Evolutionary conservation across 1,140 invertebrate genomes (phyloP).

Genomic region (Medauroidea extradentata): DNA sequence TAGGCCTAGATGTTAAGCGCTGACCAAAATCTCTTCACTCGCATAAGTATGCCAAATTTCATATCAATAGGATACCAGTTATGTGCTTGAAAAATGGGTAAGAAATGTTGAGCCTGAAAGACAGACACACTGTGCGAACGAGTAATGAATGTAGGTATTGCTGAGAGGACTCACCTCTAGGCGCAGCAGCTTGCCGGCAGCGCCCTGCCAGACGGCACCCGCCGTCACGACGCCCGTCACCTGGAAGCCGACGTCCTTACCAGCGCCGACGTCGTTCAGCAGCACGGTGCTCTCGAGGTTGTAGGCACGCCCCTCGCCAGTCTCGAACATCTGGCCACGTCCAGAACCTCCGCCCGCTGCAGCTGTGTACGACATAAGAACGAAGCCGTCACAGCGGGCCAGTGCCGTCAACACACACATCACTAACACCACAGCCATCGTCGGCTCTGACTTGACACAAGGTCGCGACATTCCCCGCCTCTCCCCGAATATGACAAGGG

Average conservation of each 20-base stretch:
- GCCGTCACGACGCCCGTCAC: slow-evolving; percentile 47
- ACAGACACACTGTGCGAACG: too few species aligned
- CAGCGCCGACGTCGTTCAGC: slow-evolving; percentile 46
- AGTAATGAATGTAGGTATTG: not conserved
- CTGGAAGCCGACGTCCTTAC: slow-evolving; percentile 56
- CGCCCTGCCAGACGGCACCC: slow-evolving; percentile 50
- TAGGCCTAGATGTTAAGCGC: too few species aligned
- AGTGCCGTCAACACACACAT: not conserved
- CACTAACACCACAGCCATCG: not conserved
- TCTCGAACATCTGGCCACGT: slow-evolving; percentile 34
- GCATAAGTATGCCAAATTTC: not conserved
- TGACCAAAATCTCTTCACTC: too few species aligned
- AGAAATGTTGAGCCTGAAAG: too few species aligned
- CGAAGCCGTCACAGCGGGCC: slow-evolving; percentile 26
- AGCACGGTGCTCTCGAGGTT: slow-evolving; percentile 46
- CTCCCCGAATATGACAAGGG: too few species aligned
- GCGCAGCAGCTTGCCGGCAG: slow-evolving; percentile 43
- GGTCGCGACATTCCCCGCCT: too few species aligned
- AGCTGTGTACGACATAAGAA: slow-evolving; percentile 34
- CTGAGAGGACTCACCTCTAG: slow-evolving; percentile 44
- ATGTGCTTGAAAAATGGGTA: too few species aligned
- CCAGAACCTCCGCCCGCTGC: slow-evolving; percentile 20
- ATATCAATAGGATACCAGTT: too few species aligned
- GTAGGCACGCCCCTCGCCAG: slow-evolving; percentile 42
- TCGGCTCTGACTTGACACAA: too few species aligned